Evolutionary conservation across 2,888 invertebrate genomes (phyloP).

Genomic region (Phaedon cochleariae): DNA sequence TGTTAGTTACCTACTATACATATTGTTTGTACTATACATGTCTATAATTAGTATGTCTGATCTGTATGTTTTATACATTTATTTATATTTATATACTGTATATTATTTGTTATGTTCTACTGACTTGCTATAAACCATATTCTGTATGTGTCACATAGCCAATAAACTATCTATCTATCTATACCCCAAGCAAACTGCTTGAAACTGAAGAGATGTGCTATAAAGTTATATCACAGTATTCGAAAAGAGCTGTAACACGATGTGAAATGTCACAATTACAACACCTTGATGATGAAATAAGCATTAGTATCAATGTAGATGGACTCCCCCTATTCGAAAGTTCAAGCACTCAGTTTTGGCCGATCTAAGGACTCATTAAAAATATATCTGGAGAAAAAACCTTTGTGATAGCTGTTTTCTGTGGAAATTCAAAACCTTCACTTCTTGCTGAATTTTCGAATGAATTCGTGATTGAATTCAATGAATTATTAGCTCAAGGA

Average conservation of each 20-base stretch:
- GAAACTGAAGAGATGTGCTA: conserved; percentile 7
- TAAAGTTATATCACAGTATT: background rate
- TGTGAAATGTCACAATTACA: conserved; percentile 4
- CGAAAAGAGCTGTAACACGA: conserved; percentile 1
- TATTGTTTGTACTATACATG: no score
- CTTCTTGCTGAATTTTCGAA: conserved; percentile 6
- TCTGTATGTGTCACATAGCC: no score
- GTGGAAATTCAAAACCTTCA: conserved; percentile 16
- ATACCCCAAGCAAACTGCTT: conserved; percentile 6
- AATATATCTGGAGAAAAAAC: conserved; percentile 11
- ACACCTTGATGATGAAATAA: conserved; percentile 1
- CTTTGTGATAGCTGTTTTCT: conserved; percentile 17
- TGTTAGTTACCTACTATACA: no score
- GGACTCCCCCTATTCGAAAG: conserved; percentile 17
- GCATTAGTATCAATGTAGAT: conserved; percentile 18
- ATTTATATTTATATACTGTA: no score
- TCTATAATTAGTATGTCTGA: no score
- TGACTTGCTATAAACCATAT: no score
- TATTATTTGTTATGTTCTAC: no score
- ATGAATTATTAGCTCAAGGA: conserved; percentile 8
- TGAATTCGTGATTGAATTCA: conserved; percentile 7
- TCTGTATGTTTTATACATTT: no score
- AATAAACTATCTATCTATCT: no score
- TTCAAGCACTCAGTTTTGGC: conserved; percentile 17
- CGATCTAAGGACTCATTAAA: conserved; percentile 12